These are phyloP conservation scores for Ferdinandea cuprea DNA, from an alignment of 2,888 invertebrate genomes.

Conservation along the genomic window DNA sequence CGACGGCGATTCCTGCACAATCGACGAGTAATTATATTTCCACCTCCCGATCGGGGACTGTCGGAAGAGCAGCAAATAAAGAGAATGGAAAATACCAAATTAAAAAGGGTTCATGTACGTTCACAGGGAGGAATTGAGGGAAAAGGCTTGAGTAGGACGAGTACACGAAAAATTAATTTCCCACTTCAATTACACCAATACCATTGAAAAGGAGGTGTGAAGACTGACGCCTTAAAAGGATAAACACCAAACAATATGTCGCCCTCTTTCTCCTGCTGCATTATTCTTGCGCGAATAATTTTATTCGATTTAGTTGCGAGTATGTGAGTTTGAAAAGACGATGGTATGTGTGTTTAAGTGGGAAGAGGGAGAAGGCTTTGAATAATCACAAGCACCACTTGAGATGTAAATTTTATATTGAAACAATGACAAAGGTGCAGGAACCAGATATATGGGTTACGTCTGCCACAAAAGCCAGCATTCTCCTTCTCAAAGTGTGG, in stretches of 20 bases:
- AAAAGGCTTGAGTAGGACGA: constrained; percentile 13
- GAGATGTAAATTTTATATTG: constrained; percentile 47
- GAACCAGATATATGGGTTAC: constrained; percentile 61
- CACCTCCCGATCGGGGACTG: constrained; percentile 82
- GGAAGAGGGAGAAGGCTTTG: constrained; percentile 1
- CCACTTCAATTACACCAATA: constrained; percentile 39
- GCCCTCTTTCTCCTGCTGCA: constrained; percentile 9
- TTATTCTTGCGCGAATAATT: constrained; percentile 32
- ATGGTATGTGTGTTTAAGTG: no score
- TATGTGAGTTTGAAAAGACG: constrained; percentile 9
- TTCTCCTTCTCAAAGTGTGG: constrained; percentile 4
- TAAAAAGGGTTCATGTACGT: constrained; percentile 9
- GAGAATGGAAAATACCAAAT: constrained; percentile 14
- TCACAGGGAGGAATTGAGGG: constrained; percentile 1
- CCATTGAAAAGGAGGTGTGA: constrained; percentile 18
- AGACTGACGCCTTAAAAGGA: constrained; percentile 21
- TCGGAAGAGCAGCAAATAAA: constrained; percentile 8
- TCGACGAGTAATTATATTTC: constrained; percentile 86
- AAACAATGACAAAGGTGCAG: constrained; percentile 57
- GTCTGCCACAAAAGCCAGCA: constrained; percentile 49
- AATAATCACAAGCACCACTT: constrained; percentile 58
- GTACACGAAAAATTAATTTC: constrained; percentile 41
- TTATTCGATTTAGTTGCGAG: constrained; percentile 56
- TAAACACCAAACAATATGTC: constrained; percentile 16
- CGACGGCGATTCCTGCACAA: constrained; percentile 89